A percentile compares a stretch with the other conserved stretches of the same genome.
These are phyloP conservation scores for Mantis religiosa DNA, from an alignment of 2,888 invertebrate species.

Conservation along the genomic window DNA sequence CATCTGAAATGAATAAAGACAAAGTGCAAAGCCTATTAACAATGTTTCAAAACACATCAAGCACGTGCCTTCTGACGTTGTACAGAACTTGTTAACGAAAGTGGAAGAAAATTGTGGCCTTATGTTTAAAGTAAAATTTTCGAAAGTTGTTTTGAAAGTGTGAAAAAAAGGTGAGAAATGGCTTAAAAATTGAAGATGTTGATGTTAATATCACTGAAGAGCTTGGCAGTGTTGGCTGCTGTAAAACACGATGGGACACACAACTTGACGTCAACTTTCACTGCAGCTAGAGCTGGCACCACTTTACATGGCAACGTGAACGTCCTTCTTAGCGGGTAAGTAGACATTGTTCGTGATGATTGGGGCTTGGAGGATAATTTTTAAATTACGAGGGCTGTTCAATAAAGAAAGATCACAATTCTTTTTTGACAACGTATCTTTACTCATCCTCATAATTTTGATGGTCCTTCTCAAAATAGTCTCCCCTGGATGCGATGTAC, in stretches of 20 bases:
- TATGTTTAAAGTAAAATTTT: neutral
- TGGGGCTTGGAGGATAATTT: no score
- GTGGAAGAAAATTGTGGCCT: neutral
- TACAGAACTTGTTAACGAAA: neutral
- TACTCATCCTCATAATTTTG: no score
- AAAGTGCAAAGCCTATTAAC: neutral
- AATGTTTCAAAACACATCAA: neutral
- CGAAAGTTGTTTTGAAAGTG: neutral
- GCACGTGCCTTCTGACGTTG: neutral
- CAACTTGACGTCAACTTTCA: conserved; percentile 20
- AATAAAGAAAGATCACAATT: no score
- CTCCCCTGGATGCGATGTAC: no score
- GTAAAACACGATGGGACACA: conserved; percentile 26
- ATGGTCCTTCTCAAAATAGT: no score
- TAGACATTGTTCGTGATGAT: conserved; percentile 28
- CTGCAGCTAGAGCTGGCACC: conserved; percentile 20
- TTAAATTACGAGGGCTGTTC: no score
- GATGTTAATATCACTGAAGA: conserved; percentile 56
- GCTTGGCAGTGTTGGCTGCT: conserved; percentile 52
- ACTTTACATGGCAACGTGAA: conserved; percentile 62
- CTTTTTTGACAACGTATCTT: no score
- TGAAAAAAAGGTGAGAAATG: neutral
- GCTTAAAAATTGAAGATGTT: neutral
- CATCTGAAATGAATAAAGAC: neutral
- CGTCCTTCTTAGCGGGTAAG: conserved; percentile 75